A percentile compares a stretch with the other conserved stretches of the same genome.
These are phyloP conservation scores for Pseudococcus longispinus DNA, from an alignment of 2,888 invertebrate genomes.

Conservation along the genomic window DNA sequence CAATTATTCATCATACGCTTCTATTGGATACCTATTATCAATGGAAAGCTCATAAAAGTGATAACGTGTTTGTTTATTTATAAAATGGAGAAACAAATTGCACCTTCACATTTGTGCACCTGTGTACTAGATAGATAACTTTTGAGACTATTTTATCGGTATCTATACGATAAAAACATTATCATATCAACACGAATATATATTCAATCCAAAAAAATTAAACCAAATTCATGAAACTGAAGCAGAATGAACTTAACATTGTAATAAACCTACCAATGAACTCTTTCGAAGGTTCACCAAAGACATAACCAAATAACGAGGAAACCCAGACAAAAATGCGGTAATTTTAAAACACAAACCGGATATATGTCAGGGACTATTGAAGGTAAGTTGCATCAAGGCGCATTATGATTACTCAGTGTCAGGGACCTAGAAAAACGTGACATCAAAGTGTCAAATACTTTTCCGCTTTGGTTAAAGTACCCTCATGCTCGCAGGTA, in stretches of 20 bases:
- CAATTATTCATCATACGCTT: too few relatives aligned
- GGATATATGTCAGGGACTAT: constrained; percentile 19
- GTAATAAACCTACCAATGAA: background rate
- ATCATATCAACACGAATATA: too few relatives aligned
- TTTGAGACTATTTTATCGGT: too few relatives aligned
- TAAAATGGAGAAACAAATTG: too few relatives aligned
- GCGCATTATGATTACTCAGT: background rate
- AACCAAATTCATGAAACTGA: too few relatives aligned
- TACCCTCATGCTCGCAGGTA: background rate
- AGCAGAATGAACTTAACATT: background rate
- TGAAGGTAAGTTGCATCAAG: background rate
- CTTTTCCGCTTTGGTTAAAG: background rate
- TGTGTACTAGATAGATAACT: too few relatives aligned
- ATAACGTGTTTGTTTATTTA: too few relatives aligned
- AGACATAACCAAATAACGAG: background rate
- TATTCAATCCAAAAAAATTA: too few relatives aligned
- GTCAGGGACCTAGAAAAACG: constrained; percentile 12
- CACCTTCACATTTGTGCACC: too few relatives aligned
- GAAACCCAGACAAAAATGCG: background rate
- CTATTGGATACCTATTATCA: too few relatives aligned
- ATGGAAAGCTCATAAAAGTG: too few relatives aligned
- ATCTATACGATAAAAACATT: too few relatives aligned
- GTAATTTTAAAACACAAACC: constrained; percentile 12
- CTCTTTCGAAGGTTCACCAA: background rate
- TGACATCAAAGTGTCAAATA: constrained; percentile 7